Percentiles rank a stretch among this genome's conserved stretches.
Conservation (phyloP, 2,113 vertebrate genomes). For the Axis porcinus region DNA sequence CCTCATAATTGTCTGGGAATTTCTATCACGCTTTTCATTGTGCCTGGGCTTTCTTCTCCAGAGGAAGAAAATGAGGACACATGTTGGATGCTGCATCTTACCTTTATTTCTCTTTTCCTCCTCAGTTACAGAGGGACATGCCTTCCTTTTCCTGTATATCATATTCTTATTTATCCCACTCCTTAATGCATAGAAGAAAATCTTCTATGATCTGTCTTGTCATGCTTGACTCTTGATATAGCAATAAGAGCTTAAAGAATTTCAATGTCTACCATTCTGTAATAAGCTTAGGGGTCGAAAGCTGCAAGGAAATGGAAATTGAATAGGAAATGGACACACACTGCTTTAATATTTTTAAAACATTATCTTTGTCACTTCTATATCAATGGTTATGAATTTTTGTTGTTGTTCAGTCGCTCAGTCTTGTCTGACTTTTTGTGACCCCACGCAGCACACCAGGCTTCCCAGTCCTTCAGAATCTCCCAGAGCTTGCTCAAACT, state of each 20-base stretch:
- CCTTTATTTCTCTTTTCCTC: not conserved
- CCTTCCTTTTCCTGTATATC: not conserved
- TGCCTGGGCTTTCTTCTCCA: not conserved
- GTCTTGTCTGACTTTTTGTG: not conserved
- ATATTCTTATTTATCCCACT: not conserved
- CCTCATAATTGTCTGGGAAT: not conserved
- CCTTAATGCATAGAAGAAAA: not conserved
- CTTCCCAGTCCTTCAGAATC: not conserved
- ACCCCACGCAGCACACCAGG: not conserved
- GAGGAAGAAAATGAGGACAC: not conserved
- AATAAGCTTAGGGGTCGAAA: not conserved
- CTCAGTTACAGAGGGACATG: not conserved
- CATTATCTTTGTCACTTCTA: not conserved
- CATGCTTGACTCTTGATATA: not conserved
- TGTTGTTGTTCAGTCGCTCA: not conserved
- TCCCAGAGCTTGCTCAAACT: not conserved
- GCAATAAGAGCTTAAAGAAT: not conserved
- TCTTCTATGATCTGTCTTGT: not conserved
- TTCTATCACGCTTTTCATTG: not conserved
- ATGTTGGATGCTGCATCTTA: not conserved
- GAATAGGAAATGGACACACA: not conserved
- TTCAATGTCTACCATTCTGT: not conserved
- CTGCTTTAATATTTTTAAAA: not conserved
- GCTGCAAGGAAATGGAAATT: not conserved
- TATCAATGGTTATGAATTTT: not conserved